Conservation (phyloP, 2,888 invertebrate genomes). For the Chydorus sphaericus region DNA sequence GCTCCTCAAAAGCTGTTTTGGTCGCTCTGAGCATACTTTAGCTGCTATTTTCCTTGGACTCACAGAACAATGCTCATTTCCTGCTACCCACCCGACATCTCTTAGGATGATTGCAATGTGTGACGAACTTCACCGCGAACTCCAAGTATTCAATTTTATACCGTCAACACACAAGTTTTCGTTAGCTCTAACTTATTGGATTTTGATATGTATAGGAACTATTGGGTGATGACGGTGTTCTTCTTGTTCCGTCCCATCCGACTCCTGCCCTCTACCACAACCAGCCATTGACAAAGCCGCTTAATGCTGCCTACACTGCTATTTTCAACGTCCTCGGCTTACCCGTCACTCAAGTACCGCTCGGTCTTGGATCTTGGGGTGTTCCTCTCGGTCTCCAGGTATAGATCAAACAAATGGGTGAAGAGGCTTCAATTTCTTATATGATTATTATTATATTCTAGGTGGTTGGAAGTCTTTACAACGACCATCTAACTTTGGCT, state of each 20-base stretch:
- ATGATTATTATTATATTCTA: no score
- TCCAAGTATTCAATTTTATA: conserved; percentile 28
- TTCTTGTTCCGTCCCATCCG: conserved; percentile 80
- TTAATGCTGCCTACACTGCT: conserved; percentile 74
- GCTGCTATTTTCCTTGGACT: conserved; percentile 58
- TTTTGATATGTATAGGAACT: conserved; percentile 41
- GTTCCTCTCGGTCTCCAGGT: conserved; percentile 66
- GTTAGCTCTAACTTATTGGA: conserved; percentile 18
- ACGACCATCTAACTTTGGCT: conserved; percentile 64
- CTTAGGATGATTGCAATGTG: conserved; percentile 43
- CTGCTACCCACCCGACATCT: conserved; percentile 43
- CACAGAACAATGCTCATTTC: conserved; percentile 44
- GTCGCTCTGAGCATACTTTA: conserved; percentile 66
- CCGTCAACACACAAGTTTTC: not conserved
- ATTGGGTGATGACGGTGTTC: conserved; percentile 62
- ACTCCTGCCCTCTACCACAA: conserved; percentile 77
- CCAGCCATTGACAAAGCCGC: conserved; percentile 61
- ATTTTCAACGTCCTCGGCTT: conserved; percentile 75
- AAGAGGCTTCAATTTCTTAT: no score
- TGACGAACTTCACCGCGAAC: conserved; percentile 42
- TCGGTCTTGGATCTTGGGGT: conserved; percentile 55
- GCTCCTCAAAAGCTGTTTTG: conserved; percentile 54
- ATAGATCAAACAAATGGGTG: no score
- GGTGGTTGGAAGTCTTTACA: conserved; percentile 55
- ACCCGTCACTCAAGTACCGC: conserved; percentile 72